Percentiles rank a stretch among this genome's conserved stretches.
These are phyloP conservation scores for Terebella lapidaria DNA, from an alignment of 2,888 invertebrate species.

Conservation along the genomic window DNA sequence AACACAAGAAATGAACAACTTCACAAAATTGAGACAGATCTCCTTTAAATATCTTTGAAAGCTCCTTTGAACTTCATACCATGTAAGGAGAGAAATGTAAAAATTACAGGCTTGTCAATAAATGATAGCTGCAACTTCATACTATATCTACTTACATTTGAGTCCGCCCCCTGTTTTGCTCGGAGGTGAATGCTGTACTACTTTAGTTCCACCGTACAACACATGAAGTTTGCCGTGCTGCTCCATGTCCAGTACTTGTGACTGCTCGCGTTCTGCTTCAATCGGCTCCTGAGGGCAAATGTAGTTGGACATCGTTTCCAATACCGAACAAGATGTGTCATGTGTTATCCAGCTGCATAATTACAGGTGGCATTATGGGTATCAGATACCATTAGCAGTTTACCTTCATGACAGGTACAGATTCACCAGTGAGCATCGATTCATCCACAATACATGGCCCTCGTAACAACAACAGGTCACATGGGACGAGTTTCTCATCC, in stretches of 20 bases:
- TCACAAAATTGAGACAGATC: no score
- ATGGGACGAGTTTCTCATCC: slow-evolving; percentile 87
- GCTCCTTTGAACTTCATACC: no score
- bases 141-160: no score
- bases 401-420: slow-evolving; percentile 94
- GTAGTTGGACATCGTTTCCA: slow-evolving; percentile 51
- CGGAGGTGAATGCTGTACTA: slow-evolving; percentile 95
- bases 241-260: slow-evolving; percentile 69
- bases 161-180: slow-evolving; percentile 74
- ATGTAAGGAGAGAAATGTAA: no score
- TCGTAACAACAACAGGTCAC: slow-evolving; percentile 86
- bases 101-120: no score
- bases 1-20: no score
- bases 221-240: slow-evolving; percentile 87
- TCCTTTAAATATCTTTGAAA: no score
- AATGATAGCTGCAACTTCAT: no score
- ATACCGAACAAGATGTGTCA: not conserved
- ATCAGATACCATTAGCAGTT: not conserved
- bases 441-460: slow-evolving; percentile 98
- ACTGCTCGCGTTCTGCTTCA: slow-evolving; percentile 54
- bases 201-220: slow-evolving; percentile 94
- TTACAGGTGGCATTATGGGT: not conserved
- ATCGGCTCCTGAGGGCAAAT: slow-evolving; percentile 70
- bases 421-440: slow-evolving; percentile 97
- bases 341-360: not conserved